Percentiles rank a stretch among this genome's conserved stretches.
phyloP scores from a whole-genome alignment of 2,888 invertebrate genomes.

The Conomelus anceps region DNA sequence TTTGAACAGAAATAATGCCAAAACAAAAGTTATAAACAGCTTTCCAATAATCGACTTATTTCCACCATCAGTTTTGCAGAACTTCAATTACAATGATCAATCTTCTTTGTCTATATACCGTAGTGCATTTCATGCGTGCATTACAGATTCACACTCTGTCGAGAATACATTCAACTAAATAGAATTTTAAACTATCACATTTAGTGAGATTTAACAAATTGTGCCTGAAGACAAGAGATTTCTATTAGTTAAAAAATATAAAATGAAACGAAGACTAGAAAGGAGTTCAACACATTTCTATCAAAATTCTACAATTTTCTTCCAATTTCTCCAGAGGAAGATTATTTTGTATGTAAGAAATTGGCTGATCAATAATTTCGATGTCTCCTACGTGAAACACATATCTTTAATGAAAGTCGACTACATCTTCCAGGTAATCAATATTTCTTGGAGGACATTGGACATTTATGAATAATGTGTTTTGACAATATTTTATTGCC shows the following conservation, averaged over 20 bases:
- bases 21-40: not conserved
- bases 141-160: not conserved
- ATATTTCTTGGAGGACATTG: too few species aligned
- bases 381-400: too few species aligned
- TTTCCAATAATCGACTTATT: not conserved
- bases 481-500: too few species aligned
- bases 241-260: not conserved
- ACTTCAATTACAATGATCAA: not conserved
- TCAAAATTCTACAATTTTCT: too few species aligned
- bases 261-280: not conserved
- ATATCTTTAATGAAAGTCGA: too few species aligned
- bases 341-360: too few species aligned
- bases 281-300: not conserved
- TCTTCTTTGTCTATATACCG: not conserved
- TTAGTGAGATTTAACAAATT: not conserved
- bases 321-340: too few species aligned
- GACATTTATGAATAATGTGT: too few species aligned
- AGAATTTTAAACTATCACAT: not conserved
- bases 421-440: too few species aligned
- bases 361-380: too few species aligned
- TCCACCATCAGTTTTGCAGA: conserved; percentile 6
- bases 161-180: not conserved
- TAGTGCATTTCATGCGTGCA: not conserved
- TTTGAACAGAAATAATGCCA: not conserved
- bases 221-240: not conserved